Evolutionary conservation across 2,113 vertebrate genomes (phyloP), one percentile per base, ranked within the genome.

Genomic region (Mustela nigripes): DNA sequence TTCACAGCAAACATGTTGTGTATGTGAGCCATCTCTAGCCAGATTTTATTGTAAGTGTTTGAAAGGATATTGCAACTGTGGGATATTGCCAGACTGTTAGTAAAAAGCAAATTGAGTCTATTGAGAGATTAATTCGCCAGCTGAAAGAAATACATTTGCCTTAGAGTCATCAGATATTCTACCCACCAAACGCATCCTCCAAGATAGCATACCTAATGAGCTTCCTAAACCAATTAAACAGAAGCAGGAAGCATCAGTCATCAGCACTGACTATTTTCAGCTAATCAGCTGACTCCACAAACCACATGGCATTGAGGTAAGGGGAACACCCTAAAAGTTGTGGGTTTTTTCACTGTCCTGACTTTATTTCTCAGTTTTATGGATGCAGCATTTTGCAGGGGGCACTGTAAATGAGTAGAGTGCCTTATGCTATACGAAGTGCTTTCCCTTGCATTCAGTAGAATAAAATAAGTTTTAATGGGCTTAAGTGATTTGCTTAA

Each of bases 171-270:
- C 95, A 98, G 95, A 95, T 97, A 98, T 94, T 98, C 91, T 91
- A 80, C 82, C 85, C 78, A 96, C 85, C 81, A 65, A 96, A 89
- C 71, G 89, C 90, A 93, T 89, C 91, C 83, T 97, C 85, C 28
- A 92, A 95, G 71, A 97, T 26, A 96, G 81, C 92, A 96, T 97
- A 83, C n/a, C 67, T 97, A 93, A 98, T 93, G 95, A 98, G 95
- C 82, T 98, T 98, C 95, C 94, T 93, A 96, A 91, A 91, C 96
- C 97, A 97, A 98, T 97, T 97, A 97, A 96, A 94, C 60, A 83
- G 33, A 94, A 96, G 95, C 94, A 95, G 97, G 93, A 97, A 97
- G 85, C 96, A 97, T 97, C 91, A 94, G 95, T 97, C 97, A 96
- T 97, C 95, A 93, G 91, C 81, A 92, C n/a, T 31, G 78, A 95